A percentile compares a stretch with the other conserved stretches of the same genome.
Evolutionary conservation across 2,113 vertebrate species (phyloP).

Genomic region (Chelonoidis abingdonii): DNA sequence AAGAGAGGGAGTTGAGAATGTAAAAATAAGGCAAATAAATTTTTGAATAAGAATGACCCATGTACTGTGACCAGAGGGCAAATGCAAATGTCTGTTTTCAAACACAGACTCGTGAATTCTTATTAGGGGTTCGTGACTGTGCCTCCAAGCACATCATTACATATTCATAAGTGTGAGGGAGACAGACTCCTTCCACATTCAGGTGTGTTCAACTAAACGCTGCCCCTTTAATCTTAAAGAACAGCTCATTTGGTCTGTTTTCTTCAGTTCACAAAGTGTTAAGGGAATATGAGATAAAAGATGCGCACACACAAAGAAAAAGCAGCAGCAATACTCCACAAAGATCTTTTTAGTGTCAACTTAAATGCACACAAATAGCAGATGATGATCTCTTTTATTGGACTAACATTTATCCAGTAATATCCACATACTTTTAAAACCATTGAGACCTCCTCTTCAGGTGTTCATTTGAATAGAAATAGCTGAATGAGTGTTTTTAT

Average conservation of each 20-base stretch:
- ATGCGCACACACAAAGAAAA: conserved; percentile 70
- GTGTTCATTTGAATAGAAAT: conserved; percentile 95
- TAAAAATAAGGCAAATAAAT: conserved; percentile 74
- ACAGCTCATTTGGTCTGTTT: conserved; percentile 63
- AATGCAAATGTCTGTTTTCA: conserved; percentile 82
- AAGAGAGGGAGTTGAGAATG: conserved; percentile 35
- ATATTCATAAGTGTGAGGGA: conserved; percentile 73
- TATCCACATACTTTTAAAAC: conserved; percentile 88
- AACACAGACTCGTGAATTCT: conserved; percentile 79
- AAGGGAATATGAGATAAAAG: conserved; percentile 82
- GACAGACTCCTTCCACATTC: conserved; percentile 70
- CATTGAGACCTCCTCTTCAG: conserved; percentile 89
- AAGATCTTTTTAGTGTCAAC: conserved; percentile 89
- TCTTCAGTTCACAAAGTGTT: conserved; percentile 82
- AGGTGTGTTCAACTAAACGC: conserved; percentile 69
- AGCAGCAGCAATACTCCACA: conserved; percentile 74
- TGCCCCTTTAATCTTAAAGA: conserved; percentile 66
- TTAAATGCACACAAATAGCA: conserved; percentile 89
- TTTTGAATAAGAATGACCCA: conserved; percentile 79
- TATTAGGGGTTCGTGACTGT: conserved; percentile 73
- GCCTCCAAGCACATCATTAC: conserved; percentile 75
- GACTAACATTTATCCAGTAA: conserved; percentile 91
- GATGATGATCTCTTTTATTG: conserved; percentile 90
- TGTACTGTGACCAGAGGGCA: conserved; percentile 78
- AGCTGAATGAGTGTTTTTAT: conserved; percentile 93